Conservation (phyloP, 30 jellyfish, hydroid and myxozoan species). For the Turritopsis rubra region DNA sequence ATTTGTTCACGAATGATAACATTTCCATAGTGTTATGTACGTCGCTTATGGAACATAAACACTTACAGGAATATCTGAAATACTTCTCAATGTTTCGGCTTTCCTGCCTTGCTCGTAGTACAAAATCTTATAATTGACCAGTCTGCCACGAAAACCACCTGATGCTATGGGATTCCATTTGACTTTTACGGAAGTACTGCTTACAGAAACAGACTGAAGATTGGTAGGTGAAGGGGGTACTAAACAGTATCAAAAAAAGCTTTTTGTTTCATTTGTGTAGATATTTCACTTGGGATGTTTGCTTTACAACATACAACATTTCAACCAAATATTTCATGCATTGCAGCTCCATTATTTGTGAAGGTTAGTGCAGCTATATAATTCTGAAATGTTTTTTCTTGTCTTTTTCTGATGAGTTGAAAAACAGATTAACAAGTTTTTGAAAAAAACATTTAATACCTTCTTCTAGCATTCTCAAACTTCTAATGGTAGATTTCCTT, state of each 20-base stretch:
- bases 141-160: conserved; percentile 20
- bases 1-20: background rate
- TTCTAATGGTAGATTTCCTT: background rate
- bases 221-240: conserved; percentile 27
- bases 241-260: background rate
- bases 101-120: conserved; percentile 20
- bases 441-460: background rate
- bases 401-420: too few relatives aligned
- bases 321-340: too few relatives aligned
- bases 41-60: background rate
- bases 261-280: background rate
- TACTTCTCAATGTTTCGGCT: conserved; percentile 1
- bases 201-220: conserved; percentile 10
- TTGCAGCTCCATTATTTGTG: too few relatives aligned
- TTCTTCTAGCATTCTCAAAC: conserved; percentile 20
- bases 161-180: conserved; percentile 18
- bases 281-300: too few relatives aligned
- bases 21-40: background rate
- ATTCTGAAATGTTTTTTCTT: too few relatives aligned
- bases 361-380: too few relatives aligned
- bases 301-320: too few relatives aligned
- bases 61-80: conserved; percentile 27
- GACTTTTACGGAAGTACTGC: conserved; percentile 27
- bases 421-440: background rate
- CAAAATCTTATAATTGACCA: conserved; percentile 8